Evolutionary conservation across 2,113 vertebrate genomes (phyloP).

Genomic region (Charadrius vociferus): DNA sequence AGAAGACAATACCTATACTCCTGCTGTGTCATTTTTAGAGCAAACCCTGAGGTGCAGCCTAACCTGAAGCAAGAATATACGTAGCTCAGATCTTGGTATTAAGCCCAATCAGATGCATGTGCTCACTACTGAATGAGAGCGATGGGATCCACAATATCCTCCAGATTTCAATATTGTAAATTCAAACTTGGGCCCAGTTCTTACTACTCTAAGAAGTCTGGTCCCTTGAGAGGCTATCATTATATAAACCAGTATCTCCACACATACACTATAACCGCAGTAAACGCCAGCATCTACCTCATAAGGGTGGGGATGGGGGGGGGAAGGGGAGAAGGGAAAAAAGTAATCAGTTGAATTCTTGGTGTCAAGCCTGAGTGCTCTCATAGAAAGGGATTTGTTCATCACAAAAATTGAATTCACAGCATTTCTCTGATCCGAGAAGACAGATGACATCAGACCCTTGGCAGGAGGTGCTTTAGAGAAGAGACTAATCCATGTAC

Average conservation of each 20-base stretch:
- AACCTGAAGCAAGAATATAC: background rate
- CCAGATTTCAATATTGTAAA: background rate
- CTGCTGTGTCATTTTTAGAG: background rate
- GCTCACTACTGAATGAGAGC: accelerated
- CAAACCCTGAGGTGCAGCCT: background rate
- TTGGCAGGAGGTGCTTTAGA: constrained; percentile 51
- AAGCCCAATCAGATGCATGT: accelerated
- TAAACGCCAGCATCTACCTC: background rate
- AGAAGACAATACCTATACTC: background rate
- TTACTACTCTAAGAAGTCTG: background rate
- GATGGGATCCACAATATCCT: background rate
- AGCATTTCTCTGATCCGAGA: background rate
- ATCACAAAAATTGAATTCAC: constrained; percentile 24
- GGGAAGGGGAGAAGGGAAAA: background rate
- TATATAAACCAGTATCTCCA: background rate
- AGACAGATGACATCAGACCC: constrained; percentile 29
- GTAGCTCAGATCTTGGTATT: background rate
- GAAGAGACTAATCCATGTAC: constrained; percentile 49
- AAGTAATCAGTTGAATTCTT: background rate
- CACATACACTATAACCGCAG: background rate
- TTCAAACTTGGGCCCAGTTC: too few relatives aligned
- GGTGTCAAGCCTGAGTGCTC: background rate
- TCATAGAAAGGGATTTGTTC: constrained; percentile 37
- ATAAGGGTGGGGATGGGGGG: background rate
- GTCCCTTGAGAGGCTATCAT: background rate